Conservation (phyloP, 2,113 vertebrate species). For the Cyrtonyx montezumae region DNA sequence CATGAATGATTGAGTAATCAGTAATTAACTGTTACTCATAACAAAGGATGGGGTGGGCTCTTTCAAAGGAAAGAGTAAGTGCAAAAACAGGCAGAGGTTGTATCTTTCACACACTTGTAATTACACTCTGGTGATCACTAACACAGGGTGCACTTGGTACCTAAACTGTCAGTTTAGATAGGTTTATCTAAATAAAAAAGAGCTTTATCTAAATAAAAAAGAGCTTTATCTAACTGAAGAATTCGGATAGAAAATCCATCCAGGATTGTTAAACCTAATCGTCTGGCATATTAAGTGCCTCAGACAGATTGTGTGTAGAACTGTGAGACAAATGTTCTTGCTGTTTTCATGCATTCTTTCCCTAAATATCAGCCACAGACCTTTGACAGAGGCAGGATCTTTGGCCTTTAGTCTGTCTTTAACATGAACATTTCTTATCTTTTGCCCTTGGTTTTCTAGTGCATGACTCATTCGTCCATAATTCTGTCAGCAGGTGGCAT, state of each 20-base stretch:
- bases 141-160: not conserved
- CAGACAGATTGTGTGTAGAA: not conserved
- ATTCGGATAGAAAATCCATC: not conserved
- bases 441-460: not conserved
- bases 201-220: not conserved
- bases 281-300: not conserved
- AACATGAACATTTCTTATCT: not conserved
- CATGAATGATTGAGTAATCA: not conserved
- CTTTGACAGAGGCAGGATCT: not conserved
- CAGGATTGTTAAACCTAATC: not conserved
- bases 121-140: not conserved
- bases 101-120: not conserved
- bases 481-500: conserved; percentile 45
- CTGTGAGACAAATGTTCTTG: not conserved
- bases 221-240: not conserved
- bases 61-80: not conserved
- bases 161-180: not conserved
- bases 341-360: not conserved
- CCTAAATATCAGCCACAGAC: not conserved
- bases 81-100: not conserved
- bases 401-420: not conserved
- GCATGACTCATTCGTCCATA: not conserved
- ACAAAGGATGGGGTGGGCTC: not conserved
- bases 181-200: not conserved
- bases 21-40: not conserved